Evolutionary conservation across 2,888 invertebrate genomes (phyloP).

Genomic region (Lutraria lutraria): DNA sequence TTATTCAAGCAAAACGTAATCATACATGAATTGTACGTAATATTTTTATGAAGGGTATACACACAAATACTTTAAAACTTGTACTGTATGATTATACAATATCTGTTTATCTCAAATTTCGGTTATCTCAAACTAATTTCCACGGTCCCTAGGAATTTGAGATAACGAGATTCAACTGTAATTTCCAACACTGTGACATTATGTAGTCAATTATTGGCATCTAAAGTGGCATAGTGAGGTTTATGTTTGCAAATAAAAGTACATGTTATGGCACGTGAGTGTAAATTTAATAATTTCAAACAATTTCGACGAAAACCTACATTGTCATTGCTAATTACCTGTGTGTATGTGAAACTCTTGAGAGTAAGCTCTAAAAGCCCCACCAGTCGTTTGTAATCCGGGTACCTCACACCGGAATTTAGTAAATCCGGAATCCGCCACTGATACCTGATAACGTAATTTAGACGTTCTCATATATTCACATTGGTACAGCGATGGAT

Average conservation of each 20-base stretch:
- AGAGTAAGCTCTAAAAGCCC: background rate
- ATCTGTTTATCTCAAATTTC: too few relatives aligned
- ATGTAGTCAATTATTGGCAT: too few relatives aligned
- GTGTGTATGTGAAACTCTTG: conserved; percentile 26
- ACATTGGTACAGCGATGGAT: conserved; percentile 2
- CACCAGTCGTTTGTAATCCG: background rate
- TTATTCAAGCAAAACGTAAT: too few relatives aligned
- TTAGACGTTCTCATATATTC: conserved; percentile 33
- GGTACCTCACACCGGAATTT: conserved; percentile 33
- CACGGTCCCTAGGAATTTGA: too few relatives aligned
- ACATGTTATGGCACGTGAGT: background rate
- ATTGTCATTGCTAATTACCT: conserved; percentile 15
- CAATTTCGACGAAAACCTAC: background rate
- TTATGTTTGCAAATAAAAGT: background rate
- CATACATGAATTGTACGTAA: too few relatives aligned
- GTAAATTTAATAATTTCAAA: background rate
- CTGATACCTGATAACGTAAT: conserved; percentile 7
- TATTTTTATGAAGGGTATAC: too few relatives aligned
- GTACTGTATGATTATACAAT: too few relatives aligned
- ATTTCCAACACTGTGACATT: too few relatives aligned
- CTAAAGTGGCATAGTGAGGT: too few relatives aligned
- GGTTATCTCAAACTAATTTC: too few relatives aligned
- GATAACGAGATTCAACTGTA: too few relatives aligned
- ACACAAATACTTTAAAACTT: too few relatives aligned
- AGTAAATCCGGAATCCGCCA: background rate